A percentile compares a stretch with the other conserved stretches of the same genome.
Evolutionary conservation across 2,113 vertebrate species (phyloP).

Genomic region (Ibidorhyncha struthersii): DNA sequence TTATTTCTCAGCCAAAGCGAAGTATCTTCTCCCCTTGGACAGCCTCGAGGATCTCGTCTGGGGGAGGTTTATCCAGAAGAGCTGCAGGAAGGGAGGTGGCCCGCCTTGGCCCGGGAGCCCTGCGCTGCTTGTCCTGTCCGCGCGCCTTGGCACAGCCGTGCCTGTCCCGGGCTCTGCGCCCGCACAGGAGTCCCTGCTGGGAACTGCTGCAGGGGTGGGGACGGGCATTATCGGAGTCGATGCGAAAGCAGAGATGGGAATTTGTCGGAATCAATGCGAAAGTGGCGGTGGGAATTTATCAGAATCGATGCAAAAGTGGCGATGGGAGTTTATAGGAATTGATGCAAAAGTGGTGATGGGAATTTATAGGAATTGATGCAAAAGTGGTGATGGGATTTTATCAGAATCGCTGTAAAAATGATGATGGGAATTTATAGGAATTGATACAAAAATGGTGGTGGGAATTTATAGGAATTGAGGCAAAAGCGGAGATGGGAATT

Average conservation of each 20-base stretch:
- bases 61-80: background rate
- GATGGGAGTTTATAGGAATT: background rate
- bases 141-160: rapidly evolving
- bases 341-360: rapidly evolving
- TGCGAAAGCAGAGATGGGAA: background rate
- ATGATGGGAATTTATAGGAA: rapidly evolving
- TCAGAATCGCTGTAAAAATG: background rate
- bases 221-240: background rate
- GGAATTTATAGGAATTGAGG: background rate
- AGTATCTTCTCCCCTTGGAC: rapidly evolving
- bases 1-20: background rate
- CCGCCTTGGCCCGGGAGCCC: rapidly evolving
- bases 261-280: background rate
- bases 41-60: rapidly evolving
- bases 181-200: rapidly evolving
- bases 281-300: background rate
- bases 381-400: background rate
- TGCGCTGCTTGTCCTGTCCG: background rate
- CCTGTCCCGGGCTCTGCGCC: background rate
- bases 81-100: background rate
- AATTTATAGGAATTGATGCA: no score
- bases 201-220: background rate
- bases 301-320: rapidly evolving
- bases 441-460: no score
- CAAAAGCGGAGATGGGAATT: background rate